Evolutionary conservation across 2,797 vertebrate genomes (phyloP).

Genomic region (Phylloscopus collybita): DNA sequence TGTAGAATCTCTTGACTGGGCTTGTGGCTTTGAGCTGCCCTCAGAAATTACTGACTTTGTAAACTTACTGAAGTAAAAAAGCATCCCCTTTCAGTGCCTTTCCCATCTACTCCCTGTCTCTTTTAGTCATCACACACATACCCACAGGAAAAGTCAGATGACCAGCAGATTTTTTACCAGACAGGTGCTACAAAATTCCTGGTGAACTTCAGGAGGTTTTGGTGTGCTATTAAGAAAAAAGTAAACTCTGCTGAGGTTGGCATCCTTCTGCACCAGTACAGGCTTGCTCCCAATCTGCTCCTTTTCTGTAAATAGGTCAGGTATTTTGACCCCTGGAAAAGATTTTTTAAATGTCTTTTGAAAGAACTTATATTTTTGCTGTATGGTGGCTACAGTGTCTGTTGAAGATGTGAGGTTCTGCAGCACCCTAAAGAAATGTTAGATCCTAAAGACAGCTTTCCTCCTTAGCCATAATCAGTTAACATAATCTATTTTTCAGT

Average conservation of each 20-base stretch:
- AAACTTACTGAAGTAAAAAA: background rate
- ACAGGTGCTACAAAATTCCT: background rate
- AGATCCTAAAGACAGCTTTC: background rate
- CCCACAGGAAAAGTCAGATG: background rate
- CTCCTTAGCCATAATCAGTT: background rate
- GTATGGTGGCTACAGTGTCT: background rate
- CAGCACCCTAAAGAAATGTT: background rate
- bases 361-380: background rate
- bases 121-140: background rate
- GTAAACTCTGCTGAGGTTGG: background rate
- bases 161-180: background rate
- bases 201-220: background rate
- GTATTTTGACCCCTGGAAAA: background rate
- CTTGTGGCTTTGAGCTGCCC: background rate
- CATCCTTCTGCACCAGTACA: background rate
- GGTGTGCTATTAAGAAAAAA: background rate
- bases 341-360: background rate
- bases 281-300: background rate
- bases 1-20: background rate
- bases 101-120: background rate
- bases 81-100: background rate
- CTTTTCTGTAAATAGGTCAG: background rate
- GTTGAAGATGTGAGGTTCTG: background rate
- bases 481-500: constrained; percentile 21
- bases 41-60: background rate